Percentiles rank a stretch among this genome's conserved stretches.
These are phyloP conservation scores for Rhagium mordax DNA, from an alignment of 2,888 invertebrate genomes.

Conservation along the genomic window DNA sequence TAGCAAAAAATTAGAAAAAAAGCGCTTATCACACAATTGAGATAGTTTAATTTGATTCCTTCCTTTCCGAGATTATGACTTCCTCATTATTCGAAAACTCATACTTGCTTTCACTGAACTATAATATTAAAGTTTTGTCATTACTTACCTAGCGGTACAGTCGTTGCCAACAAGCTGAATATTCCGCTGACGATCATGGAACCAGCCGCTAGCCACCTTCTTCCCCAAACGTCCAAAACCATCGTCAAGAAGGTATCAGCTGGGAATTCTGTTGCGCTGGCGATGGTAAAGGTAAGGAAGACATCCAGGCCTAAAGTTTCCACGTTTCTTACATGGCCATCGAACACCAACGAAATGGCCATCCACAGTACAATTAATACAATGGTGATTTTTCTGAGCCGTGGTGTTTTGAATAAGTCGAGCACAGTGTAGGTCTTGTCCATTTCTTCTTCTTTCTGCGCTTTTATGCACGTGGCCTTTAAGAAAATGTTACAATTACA, in stretches of 20 bases:
- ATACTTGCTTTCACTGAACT: too few species aligned
- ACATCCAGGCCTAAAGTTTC: conserved; percentile 86
- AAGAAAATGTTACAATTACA: too few species aligned
- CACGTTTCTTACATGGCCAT: conserved; percentile 91
- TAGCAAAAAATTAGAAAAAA: too few species aligned
- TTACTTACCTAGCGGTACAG: conserved; percentile 79
- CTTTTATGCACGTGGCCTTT: conserved; percentile 78
- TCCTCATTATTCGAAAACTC: too few species aligned
- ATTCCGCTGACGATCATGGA: conserved; percentile 86
- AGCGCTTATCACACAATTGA: too few species aligned
- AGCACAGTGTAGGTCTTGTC: conserved; percentile 83
- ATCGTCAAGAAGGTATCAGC: conserved; percentile 87
- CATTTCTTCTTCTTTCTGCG: conserved; percentile 80
- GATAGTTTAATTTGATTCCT: too few species aligned
- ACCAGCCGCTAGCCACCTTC: conserved; percentile 88
- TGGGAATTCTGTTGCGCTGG: conserved; percentile 87
- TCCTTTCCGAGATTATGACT: too few species aligned
- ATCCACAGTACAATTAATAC: conserved; percentile 90
- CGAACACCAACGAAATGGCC: conserved; percentile 90
- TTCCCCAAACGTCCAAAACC: conserved; percentile 85
- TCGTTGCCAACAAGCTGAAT: conserved; percentile 84
- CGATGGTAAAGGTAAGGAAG: conserved; percentile 89
- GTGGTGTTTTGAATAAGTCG: conserved; percentile 85
- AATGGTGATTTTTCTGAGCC: conserved; percentile 83
- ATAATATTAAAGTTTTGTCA: too few species aligned